Percentiles rank a stretch among this genome's conserved stretches.
Evolutionary conservation across 2,888 invertebrate species (phyloP).

Genomic region (Rotaria sp.): DNA sequence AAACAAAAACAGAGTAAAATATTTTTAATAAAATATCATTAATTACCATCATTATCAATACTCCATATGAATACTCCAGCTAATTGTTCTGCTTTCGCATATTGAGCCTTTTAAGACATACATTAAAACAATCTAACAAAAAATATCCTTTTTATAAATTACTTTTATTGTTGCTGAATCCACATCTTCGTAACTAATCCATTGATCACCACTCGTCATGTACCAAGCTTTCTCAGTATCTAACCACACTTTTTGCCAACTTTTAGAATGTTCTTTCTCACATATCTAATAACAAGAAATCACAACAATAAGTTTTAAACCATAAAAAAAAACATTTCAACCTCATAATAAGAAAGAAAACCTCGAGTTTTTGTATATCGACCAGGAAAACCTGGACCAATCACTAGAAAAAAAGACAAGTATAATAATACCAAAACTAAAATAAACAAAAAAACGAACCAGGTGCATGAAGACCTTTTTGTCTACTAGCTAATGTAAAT

Average conservation of each 20-base stretch:
- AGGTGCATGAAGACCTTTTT: slow-evolving; percentile 22
- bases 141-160: not conserved
- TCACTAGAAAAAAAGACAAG: not conserved
- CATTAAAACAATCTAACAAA: not conserved
- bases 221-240: slow-evolving; percentile 31
- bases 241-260: slow-evolving; percentile 38
- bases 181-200: slow-evolving; percentile 30
- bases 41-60: not conserved
- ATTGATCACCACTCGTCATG: slow-evolving; percentile 33
- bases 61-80: slow-evolving; percentile 19
- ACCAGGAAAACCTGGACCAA: slow-evolving; percentile 35
- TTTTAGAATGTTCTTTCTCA: slow-evolving; percentile 26
- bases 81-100: slow-evolving; percentile 7
- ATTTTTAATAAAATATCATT: not conserved
- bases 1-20: not conserved
- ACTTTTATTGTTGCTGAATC: not conserved
- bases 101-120: not conserved
- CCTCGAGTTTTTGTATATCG: slow-evolving; percentile 39
- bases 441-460: not conserved
- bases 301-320: not conserved
- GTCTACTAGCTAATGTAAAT: slow-evolving; percentile 23
- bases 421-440: not conserved
- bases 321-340: not conserved
- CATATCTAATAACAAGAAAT: not conserved
- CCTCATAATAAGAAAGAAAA: slow-evolving; percentile 36